Conservation (phyloP, 2,888 invertebrate genomes). For the Ochropleura plecta region DNA sequence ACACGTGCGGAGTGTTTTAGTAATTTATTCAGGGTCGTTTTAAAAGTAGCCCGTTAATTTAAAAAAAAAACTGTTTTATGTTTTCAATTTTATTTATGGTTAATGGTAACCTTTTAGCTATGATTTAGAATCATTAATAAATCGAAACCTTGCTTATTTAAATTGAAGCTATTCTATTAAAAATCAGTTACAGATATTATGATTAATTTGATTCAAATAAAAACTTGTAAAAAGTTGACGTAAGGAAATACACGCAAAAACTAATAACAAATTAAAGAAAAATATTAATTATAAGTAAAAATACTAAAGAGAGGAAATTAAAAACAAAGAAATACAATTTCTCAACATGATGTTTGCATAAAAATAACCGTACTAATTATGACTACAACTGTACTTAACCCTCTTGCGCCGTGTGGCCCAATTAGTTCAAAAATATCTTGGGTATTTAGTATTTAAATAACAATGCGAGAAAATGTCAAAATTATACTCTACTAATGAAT, state of each 20-base stretch:
- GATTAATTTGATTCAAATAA: not conserved
- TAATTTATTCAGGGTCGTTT: conserved; percentile 16
- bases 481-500: conserved; percentile 50
- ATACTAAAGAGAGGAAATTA: no score
- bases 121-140: no score
- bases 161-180: no score
- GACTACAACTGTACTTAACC: conserved; percentile 57
- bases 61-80: no score
- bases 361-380: conserved; percentile 47
- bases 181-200: not conserved
- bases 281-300: no score
- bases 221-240: not conserved
- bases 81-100: no score
- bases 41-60: not conserved
- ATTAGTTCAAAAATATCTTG: conserved; percentile 68
- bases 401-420: conserved; percentile 59
- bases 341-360: conserved; percentile 11
- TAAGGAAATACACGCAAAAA: no score
- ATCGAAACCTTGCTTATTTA: no score
- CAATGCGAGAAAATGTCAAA: conserved; percentile 46
- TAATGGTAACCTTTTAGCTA: no score
- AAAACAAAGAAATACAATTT: not conserved
- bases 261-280: no score
- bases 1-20: not conserved
- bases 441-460: conserved; percentile 52